Base-by-base conservation (phyloP, 2,888 invertebrate species). In the Synergus laeviventris region DNA sequence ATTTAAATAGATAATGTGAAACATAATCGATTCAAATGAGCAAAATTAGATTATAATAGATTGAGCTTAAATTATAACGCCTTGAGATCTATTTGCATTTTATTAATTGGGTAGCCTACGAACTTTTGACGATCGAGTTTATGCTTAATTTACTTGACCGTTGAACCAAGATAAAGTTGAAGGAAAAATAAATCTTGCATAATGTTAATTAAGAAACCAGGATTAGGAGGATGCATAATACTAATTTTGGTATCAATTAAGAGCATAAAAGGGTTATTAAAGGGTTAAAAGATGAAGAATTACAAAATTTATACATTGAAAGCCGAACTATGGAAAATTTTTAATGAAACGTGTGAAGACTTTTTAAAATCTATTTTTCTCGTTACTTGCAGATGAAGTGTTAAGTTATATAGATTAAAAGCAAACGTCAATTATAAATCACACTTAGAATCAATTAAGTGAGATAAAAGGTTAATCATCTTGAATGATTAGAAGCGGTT, bases 81-180 rank as follows among this genome's bases (percentile, higher is more conserved):
- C 45, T 66, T 66, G 66, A 66, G 45, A 66, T 66, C 66, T 66
- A 45, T 66, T 66, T 66, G 66, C 66, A 66, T 66, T 24, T 45
- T 21, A 66, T 66, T 45, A 49, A 49, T 66, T 14, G n/a, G 39
- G n/a, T 38, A 11, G 18, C 62, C 62, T 62, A 38, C 62, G 62
- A 39, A 62, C 31, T 62, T n/a, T 38, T 18, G 36, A 62, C 36
- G 38, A 62, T 38, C n/a, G 38, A 38, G 18, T 66, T 61, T 66
- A 64, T 64, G 39, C 42, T 21, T 39, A 64, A 18, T 64, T 64
- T 9, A 66, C 42, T 66, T 66, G 21, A 45, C 21, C 42, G 42
- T 24, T 45, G 16, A 66, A 66, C 24, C 42, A 45, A 64, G 18
- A 18, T 49, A 49, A 1, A 49, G 18, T 14, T 9, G n/a, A 7